Base-by-base conservation (phyloP, 2,113 vertebrate genomes). In the Ciconia stormi region DNA sequence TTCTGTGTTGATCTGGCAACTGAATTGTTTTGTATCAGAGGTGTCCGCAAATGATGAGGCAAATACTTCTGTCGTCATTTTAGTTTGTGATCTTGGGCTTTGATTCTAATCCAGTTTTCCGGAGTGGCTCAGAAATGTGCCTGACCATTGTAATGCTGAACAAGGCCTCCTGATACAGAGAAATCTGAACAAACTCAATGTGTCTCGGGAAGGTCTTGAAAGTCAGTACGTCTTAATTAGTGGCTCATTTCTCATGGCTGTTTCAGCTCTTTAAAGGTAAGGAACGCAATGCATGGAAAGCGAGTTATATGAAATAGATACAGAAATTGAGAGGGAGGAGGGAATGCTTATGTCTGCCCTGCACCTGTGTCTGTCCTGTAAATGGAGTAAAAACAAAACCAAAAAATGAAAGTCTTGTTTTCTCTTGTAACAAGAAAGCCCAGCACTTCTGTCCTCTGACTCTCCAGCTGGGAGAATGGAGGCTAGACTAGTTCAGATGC, bases 61-160 rank as follows among this genome's bases (percentile, higher is more conserved):
- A 82, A 76, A 93, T 67, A 29, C 55, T 89, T 91, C 38, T 87
- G 59, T 59, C 0, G 0, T 47, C 69, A 32, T 77, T 94, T 71
- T 19, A 71, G 49, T 65, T 85, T 59, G 81, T 55, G 42, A 66
- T 40, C 61, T 56, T 38, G 69, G 65, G 59, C 63, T 93, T 94
- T 67, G 78, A 20, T 93, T 94, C 58, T 91, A 89, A 96, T 91
- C 89, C 70, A 76, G 73, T 93, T 96, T 95, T 91, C 91, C 5
- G 0, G 72, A 25, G 34, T 44, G 70, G 40, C 65, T 94, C 73
- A 79, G 89, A 91, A 87, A 90, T 65, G 52, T 81, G 59, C 52
- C 80, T 44, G 38, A 14, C 42, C 49, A 82, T 94, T 87, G 81
- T 79, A 50, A 65, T 79, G 70, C 70, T 82, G 77, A 91, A 40